A percentile compares a stretch with the other conserved stretches of the same genome.
Evolutionary conservation across 2,113 vertebrate species (phyloP).

Genomic region (Odocoileus hemionus): DNA sequence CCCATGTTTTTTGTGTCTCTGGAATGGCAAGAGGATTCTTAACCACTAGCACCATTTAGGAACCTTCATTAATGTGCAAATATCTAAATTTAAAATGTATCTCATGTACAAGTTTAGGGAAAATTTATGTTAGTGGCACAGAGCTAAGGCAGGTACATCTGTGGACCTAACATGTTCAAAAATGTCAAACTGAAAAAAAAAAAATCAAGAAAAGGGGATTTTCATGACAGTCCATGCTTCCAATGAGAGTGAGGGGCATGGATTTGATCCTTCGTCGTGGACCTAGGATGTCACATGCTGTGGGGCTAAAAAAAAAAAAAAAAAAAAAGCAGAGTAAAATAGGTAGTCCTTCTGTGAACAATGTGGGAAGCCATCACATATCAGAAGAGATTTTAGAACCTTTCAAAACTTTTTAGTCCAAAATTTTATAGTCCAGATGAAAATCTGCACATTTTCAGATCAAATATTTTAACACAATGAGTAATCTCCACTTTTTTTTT

Average conservation of each 20-base stretch:
- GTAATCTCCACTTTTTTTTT: not conserved
- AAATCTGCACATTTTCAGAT: not conserved
- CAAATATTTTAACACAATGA: not conserved
- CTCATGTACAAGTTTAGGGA: not conserved
- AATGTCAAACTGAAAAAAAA: not conserved
- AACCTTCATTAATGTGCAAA: not conserved
- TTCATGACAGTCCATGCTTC: not conserved
- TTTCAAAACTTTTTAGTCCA: not conserved
- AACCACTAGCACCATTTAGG: not conserved
- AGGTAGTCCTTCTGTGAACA: not conserved
- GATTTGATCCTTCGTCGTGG: not conserved
- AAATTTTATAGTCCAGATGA: not conserved
- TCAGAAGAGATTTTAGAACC: not conserved
- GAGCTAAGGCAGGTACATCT: not conserved
- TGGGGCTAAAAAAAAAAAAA: no score
- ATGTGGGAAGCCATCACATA: not conserved
- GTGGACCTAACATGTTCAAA: not conserved
- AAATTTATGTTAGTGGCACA: not conserved
- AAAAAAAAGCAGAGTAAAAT: not conserved
- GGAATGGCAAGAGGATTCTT: not conserved
- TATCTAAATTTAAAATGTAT: not conserved
- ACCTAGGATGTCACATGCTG: not conserved
- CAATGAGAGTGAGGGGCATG: not conserved
- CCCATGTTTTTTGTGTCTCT: not conserved
- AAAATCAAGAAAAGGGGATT: not conserved